Evolutionary conservation across 2,797 vertebrate genomes (phyloP).

Genomic region (Denticeps clupeoides): DNA sequence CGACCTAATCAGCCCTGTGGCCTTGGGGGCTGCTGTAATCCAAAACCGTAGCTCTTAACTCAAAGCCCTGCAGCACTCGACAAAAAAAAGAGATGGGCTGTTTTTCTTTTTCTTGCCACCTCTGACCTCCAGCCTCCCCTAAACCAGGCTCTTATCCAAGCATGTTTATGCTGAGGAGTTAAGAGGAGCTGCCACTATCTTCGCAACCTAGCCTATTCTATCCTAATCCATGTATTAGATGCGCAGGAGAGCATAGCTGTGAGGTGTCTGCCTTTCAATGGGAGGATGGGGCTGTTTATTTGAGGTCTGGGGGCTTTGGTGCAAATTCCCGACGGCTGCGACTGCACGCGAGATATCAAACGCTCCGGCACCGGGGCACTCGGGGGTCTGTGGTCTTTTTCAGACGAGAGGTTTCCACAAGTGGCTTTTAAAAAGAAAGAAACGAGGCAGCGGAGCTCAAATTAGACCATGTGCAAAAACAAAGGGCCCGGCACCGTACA

Average conservation of each 20-base stretch:
- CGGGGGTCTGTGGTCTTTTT: slow-evolving; percentile 1
- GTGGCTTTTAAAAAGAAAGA: not conserved
- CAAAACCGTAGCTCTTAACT: slow-evolving; percentile 27
- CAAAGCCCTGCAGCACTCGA: not conserved
- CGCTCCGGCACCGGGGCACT: not conserved
- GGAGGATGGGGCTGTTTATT: slow-evolving; percentile 2
- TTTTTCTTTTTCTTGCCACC: no score
- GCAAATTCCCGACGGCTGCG: slow-evolving; percentile 6
- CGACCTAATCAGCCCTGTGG: slow-evolving; percentile 23
- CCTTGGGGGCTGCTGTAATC: slow-evolving; percentile 32
- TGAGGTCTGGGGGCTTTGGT: not conserved
- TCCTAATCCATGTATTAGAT: not conserved
- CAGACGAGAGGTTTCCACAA: not conserved
- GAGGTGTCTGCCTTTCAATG: slow-evolving; percentile 11
- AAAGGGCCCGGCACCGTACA: not conserved
- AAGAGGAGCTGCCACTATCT: no score
- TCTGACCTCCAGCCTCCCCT: no score
- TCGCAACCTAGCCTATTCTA: no score
- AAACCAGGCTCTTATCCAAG: no score
- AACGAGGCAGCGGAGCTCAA: not conserved
- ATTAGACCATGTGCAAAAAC: slow-evolving; percentile 10
- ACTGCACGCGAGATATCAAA: slow-evolving; percentile 19
- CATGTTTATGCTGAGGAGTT: no score
- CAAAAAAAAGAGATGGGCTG: no score
- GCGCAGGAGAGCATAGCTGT: not conserved